phyloP scores from a whole-genome alignment of 2,797 vertebrate species.

The Capromys pilorides region DNA sequence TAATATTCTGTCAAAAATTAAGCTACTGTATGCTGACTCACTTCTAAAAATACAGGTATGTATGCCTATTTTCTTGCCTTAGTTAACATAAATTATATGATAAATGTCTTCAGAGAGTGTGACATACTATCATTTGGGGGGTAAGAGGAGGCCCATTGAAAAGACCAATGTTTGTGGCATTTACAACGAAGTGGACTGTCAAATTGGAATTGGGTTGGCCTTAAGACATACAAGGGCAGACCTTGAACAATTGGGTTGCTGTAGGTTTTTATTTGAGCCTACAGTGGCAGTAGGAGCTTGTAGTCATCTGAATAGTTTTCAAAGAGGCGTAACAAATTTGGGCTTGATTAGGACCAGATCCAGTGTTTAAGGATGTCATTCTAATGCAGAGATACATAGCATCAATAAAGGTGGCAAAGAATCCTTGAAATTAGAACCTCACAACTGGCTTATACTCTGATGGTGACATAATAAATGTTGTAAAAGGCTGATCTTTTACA shows the following conservation, averaged over 20 bases:
- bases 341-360: neutral
- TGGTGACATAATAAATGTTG: neutral
- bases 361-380: neutral
- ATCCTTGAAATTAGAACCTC: conserved; percentile 32
- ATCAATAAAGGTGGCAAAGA: neutral
- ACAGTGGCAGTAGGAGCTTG: neutral
- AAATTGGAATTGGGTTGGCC: neutral
- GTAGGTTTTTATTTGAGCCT: neutral
- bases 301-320: neutral
- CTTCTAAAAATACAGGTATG: conserved; percentile 72
- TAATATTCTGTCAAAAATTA: conserved; percentile 71
- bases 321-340: neutral
- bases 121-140: neutral
- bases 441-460: neutral
- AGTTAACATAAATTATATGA: conserved; percentile 20
- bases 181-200: neutral
- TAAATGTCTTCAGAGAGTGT: neutral
- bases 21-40: conserved; percentile 61
- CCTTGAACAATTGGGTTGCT: neutral
- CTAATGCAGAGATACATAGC: neutral
- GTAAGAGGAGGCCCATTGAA: neutral
- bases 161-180: neutral
- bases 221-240: neutral
- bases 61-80: conserved; percentile 33
- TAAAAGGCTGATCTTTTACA: neutral